Evolutionary conservation across 2,888 invertebrate genomes (phyloP), one percentile per base, ranked within the genome.

Genomic region (Mimumesa dahlbomi): DNA sequence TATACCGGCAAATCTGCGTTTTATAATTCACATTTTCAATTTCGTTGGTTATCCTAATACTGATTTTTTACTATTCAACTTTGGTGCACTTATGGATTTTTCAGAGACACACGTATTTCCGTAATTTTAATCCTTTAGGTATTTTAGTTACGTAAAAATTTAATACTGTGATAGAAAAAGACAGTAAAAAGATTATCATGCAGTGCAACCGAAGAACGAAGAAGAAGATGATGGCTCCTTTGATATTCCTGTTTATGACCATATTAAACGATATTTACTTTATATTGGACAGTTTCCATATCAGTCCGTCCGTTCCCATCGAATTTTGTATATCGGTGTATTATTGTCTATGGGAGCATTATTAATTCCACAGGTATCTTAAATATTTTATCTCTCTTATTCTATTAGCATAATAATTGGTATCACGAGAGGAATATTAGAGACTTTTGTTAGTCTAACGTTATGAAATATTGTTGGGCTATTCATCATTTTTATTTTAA

Each of bases 281-380:
- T 22, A 13, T 7, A 22, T 45, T n/a, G 45, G 45, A 2, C 45
- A 45, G 14, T 45, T 21, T 45, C 45, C 45, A 2, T 45, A 45
- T 45, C 45, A 45, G 45, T 11, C n/a, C 5, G 11, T n/a, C 0
- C 11, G 2, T 11, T 25, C 45, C 9, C 11, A 13, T n/a, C 11
- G 0, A 21, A 5, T n/a, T 6, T 22, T 13, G 21, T 21, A 11
- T 21, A n/a, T n/a, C 6, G 1, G 19, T 6, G 11, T 22, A 13
- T 21, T 45, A 13, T 21, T 21, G n/a, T 45, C 45, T 2, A 45
- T 22, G 11, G n/a, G 11, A 22, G 5, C 45, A 6, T 22, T 45
- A 22, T 21, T 45, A 21, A 45, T 45, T 9, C 45, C 45, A 4
- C 22, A 45, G 22, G 45, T 45, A 45, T n/a, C n/a, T n/a, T n/a